Base-by-base conservation (phyloP, 2,888 invertebrate species). In the Sabatieria punctata region DNA sequence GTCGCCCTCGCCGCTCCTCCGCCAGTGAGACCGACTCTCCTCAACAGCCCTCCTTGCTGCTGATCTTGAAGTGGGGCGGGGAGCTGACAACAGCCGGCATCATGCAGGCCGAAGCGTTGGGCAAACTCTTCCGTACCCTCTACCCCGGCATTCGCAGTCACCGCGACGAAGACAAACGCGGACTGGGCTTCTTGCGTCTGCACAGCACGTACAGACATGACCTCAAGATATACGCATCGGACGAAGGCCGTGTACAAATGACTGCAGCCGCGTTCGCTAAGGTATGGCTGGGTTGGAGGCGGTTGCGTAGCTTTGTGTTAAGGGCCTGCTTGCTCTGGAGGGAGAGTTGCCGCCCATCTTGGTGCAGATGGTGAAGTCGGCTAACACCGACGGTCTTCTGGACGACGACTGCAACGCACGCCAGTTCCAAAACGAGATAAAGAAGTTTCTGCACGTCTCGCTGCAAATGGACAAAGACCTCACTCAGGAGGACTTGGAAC, bases 221-320 rank as follows among this genome's bases (percentile, higher is more conserved):
- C 68, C 74, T 97, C 50, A 97, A 97, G 74, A 99, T 99, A 58
- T 99, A 99, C 70, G 95, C 97, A 1, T 93, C 93, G 1, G 97
- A 99, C 68, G 97, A 99, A 68, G 97, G 97, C 2, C 75, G 97
- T 47, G 97, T 99, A 2, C 97, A 99, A 71, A 97, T 97, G 93
- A 99, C 97, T 0, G 97, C 97, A 0, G 97, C 97, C 0, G 97
- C 97, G 1, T 99, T 99, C 69, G 91, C 97, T 2, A 97, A 95
- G 64, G 72, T 71, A 49, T 25, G 35, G 25, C 45, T 4, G 18
- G 33, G 13, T n/a, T n/a, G n/a, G n/a, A n/a, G n/a, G n/a, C n/a
- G 30, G 15, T 30, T 30, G 8, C 15, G 30, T 15, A 11, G 30
- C 30, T 11, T 38, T n/a, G 8, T 38, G n/a, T 54, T 25, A 49